A percentile compares a stretch with the other conserved stretches of the same genome.
Evolutionary conservation across 2,797 vertebrate genomes (phyloP).

Genomic region (Tachyglossus aculeatus): DNA sequence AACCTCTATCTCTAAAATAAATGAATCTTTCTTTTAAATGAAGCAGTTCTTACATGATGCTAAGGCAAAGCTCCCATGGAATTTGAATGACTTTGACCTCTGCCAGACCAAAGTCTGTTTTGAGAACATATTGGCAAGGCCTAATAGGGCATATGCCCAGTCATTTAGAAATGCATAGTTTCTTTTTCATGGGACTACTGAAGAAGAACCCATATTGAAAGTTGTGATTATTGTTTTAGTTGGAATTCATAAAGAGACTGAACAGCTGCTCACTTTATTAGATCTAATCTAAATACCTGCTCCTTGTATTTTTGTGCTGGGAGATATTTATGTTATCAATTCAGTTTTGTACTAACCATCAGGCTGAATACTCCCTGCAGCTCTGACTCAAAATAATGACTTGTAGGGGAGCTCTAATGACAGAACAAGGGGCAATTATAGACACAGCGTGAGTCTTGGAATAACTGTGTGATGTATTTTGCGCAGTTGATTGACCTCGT

Average conservation of each 20-base stretch:
- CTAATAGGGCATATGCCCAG: background rate
- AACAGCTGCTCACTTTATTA: constrained; percentile 56
- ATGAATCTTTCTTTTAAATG: constrained; percentile 37
- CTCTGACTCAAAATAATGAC: constrained; percentile 78
- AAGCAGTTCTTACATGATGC: constrained; percentile 13
- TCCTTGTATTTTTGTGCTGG: constrained; percentile 50
- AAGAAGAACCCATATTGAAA: constrained; percentile 42
- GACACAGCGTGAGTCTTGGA: constrained; percentile 67
- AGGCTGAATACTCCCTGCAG: constrained; percentile 71
- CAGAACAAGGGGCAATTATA: constrained; percentile 80
- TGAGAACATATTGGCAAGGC: constrained; percentile 21
- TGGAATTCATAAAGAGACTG: constrained; percentile 40
- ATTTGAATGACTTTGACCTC: background rate
- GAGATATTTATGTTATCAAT: constrained; percentile 69
- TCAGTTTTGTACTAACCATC: constrained; percentile 58
- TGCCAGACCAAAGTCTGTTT: background rate
- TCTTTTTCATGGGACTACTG: constrained; percentile 14
- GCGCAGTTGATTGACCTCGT: constrained; percentile 75
- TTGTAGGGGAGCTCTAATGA: constrained; percentile 74
- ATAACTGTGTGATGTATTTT: constrained; percentile 73
- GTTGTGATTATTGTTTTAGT: constrained; percentile 46
- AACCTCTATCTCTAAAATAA: constrained; percentile 11
- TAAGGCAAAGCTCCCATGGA: constrained; percentile 27
- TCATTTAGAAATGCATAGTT: constrained; percentile 16
- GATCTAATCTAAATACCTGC: constrained; percentile 63